Conservation (phyloP, 2,888 invertebrate genomes). For the Nomada hirtipes region DNA sequence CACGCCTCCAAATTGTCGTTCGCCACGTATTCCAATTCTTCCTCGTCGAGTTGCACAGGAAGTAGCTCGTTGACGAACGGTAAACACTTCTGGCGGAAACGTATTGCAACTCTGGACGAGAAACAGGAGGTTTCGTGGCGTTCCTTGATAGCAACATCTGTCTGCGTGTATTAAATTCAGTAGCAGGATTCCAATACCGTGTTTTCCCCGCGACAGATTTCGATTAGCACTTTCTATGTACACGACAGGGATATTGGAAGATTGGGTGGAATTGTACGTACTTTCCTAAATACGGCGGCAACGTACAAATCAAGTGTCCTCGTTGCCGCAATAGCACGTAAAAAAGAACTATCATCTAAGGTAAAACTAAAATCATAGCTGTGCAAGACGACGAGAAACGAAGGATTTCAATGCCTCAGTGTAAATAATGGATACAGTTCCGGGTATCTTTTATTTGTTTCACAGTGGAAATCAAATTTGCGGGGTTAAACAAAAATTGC, state of each 20-base stretch:
- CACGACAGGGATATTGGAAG: too few relatives aligned
- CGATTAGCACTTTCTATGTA: too few relatives aligned
- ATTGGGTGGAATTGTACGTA: too few relatives aligned
- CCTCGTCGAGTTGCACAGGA: neutral
- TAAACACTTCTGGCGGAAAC: neutral
- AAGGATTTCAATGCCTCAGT: too few relatives aligned
- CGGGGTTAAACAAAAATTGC: neutral
- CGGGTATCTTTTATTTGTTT: too few relatives aligned
- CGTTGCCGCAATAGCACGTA: neutral
- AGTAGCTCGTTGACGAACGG: neutral
- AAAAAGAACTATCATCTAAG: neutral
- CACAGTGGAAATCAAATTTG: too few relatives aligned
- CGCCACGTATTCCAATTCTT: slow-evolving; percentile 7
- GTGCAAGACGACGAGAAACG: too few relatives aligned
- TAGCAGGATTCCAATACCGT: neutral
- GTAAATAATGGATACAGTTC: neutral
- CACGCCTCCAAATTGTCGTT: neutral
- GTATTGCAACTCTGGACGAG: neutral
- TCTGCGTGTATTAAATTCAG: neutral
- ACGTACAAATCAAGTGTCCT: slow-evolving; percentile 46
- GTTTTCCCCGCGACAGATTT: neutral
- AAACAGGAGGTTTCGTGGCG: neutral
- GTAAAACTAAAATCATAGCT: too few relatives aligned
- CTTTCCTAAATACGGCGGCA: slow-evolving; percentile 7
- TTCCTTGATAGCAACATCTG: neutral